Evolutionary conservation across 2,888 invertebrate species (phyloP), one percentile per base, ranked within the genome.

Genomic region (Biston betularia): DNA sequence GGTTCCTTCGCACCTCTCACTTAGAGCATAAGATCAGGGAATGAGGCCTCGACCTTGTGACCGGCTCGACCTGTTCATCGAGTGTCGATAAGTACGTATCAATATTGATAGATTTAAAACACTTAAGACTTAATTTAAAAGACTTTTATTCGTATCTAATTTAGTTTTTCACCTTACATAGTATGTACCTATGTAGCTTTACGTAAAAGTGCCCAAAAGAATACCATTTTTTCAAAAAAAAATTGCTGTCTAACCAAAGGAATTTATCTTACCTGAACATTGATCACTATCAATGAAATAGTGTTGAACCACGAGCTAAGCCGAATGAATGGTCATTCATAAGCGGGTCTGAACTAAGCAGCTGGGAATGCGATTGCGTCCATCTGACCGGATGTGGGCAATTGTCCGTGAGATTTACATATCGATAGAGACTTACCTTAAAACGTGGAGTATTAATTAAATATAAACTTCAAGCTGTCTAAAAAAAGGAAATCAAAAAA

Each of bases 21-120:
- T 69, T 44, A 49, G 52, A 55, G 53, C 46, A n/a, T 62, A 65
- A 54, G 34, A 50, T 55, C 65, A 60, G 57, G 49, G 56, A 65
- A 63, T 52, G 65, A 65, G 66, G 71, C 48, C 70, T 58, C 72
- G 74, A 76, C 79, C 77, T 75, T 79, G 74, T 75, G 73, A 78
- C 75, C 77, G 38, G 34, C 38, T 62, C 55, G 44, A 49, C 53
- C 55, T 59, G 58, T 62, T 46, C 45, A 57, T 58, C 15, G 33
- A 56, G 40, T 60, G 56, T 65, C 54, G 70, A 53, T 68, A 63
- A 24, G 44, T 14, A 55, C 59, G 48, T 44, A 52, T 40, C 24
- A 6, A 14, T 44, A 48, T 48, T 11, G 48, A 59, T 38, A 45
- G 52, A 52, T 49, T n/a, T n/a, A n/a, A n/a, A n/a, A n/a, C n/a